Conservation (phyloP, 2,113 vertebrate genomes). For the Arvicanthis niloticus region DNA sequence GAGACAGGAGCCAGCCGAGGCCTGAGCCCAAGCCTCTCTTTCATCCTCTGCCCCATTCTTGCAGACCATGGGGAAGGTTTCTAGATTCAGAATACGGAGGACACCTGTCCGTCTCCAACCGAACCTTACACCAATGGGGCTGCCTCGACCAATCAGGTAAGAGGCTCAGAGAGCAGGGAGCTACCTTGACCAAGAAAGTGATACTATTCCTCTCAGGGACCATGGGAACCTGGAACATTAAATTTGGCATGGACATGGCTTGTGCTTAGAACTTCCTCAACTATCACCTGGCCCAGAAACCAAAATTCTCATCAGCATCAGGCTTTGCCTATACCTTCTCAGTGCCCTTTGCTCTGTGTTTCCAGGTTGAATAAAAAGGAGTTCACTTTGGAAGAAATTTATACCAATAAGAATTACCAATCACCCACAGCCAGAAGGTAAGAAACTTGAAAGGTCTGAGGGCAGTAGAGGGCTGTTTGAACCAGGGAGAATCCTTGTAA, state of each 20-base stretch:
- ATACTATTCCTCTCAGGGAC: not conserved
- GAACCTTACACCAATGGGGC: slow-evolving; percentile 95
- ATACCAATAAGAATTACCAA: slow-evolving; percentile 95
- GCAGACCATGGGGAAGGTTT: slow-evolving; percentile 90
- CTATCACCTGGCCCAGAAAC: slow-evolving; percentile 22
- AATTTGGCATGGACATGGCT: not conserved
- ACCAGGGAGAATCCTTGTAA: slow-evolving; percentile 17
- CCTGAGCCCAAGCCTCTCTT: not conserved
- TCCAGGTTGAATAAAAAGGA: slow-evolving; percentile 94
- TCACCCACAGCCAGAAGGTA: slow-evolving; percentile 92
- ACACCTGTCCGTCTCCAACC: slow-evolving; percentile 88
- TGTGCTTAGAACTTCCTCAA: not conserved
- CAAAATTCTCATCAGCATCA: slow-evolving; percentile 20
- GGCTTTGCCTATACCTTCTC: slow-evolving; percentile 31
- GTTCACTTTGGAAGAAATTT: slow-evolving; percentile 96
- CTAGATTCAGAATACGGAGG: slow-evolving; percentile 92
- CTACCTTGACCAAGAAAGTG: not conserved
- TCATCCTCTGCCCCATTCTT: slow-evolving; percentile 70
- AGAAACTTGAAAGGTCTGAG: slow-evolving; percentile 65
- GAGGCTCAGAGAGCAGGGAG: not conserved
- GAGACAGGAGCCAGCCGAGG: not conserved
- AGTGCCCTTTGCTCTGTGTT: slow-evolving; percentile 55
- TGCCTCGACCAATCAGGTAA: slow-evolving; percentile 92
- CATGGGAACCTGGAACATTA: not conserved
- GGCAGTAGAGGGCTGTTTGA: slow-evolving; percentile 35